phyloP scores from a whole-genome alignment of 2,113 vertebrate species.

The Microcebus jonahi region DNA sequence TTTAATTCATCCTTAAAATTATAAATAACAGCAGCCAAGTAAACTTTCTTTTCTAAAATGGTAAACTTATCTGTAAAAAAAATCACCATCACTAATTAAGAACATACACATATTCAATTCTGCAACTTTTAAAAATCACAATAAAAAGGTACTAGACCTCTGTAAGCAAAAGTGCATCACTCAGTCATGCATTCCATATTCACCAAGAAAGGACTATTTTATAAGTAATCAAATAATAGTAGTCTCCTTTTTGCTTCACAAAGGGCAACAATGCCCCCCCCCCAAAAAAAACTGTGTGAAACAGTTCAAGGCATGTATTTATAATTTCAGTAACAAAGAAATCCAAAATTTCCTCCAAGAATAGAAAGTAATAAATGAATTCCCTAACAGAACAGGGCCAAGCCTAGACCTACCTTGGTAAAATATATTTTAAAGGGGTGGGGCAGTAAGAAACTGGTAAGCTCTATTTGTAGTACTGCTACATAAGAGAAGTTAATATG shows the following conservation, averaged over 20 bases:
- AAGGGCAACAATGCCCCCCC: background rate
- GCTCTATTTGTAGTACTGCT: background rate
- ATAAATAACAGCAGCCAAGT: background rate
- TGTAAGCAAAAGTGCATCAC: background rate
- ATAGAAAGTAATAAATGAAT: background rate
- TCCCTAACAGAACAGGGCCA: background rate
- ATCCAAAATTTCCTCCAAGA: background rate
- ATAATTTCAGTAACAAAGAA: background rate
- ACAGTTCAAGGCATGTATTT: background rate
- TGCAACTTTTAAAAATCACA: background rate
- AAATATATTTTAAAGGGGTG: background rate
- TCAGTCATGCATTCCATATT: background rate
- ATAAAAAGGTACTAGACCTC: background rate
- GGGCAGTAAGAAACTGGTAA: background rate
- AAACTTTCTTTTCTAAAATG: background rate
- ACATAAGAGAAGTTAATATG: fast-evolving
- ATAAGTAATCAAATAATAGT: background rate
- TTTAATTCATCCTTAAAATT: background rate
- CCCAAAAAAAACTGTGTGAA: background rate
- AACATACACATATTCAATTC: background rate
- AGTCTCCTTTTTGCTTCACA: background rate
- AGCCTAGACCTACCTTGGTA: background rate
- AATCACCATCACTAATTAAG: background rate
- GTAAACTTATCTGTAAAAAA: background rate
- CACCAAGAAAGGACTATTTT: background rate